Conservation (phyloP, 2,888 invertebrate species). For the Brenthis hecate region DNA sequence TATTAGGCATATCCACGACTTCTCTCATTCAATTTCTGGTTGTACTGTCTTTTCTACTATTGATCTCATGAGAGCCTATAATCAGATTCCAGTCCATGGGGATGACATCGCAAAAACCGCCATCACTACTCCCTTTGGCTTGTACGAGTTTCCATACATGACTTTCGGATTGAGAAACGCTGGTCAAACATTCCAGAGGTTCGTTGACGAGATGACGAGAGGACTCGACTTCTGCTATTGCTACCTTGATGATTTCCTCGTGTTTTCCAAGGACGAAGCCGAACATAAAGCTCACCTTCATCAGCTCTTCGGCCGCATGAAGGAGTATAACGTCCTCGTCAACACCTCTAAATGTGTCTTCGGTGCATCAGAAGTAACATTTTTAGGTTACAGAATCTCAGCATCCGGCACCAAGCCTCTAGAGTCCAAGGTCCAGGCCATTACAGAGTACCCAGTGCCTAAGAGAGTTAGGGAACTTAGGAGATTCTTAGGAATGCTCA, state of each 20-base stretch:
- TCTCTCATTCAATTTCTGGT: slow-evolving; percentile 34
- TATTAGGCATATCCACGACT: slow-evolving; percentile 39
- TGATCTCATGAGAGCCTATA: slow-evolving; percentile 37
- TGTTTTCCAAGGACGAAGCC: slow-evolving; percentile 40
- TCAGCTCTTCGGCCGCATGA: slow-evolving; percentile 38
- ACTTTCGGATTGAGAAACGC: slow-evolving; percentile 17
- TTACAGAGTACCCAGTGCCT: slow-evolving; percentile 40
- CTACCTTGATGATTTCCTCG: slow-evolving; percentile 55
- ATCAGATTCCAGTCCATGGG: slow-evolving; percentile 21
- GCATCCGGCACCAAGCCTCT: slow-evolving; percentile 48
- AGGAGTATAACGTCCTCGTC: slow-evolving; percentile 41
- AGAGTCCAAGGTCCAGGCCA: slow-evolving; percentile 47
- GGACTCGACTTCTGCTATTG: slow-evolving; percentile 42
- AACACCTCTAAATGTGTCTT: slow-evolving; percentile 45
- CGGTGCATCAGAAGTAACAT: slow-evolving; percentile 40
- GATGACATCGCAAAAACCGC: slow-evolving; percentile 41
- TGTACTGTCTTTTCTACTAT: slow-evolving; percentile 31
- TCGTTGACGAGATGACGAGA: slow-evolving; percentile 48
- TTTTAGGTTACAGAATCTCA: slow-evolving; percentile 42
- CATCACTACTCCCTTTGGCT: slow-evolving; percentile 33
- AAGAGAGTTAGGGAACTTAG: slow-evolving; percentile 40
- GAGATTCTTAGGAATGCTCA: slow-evolving; percentile 46
- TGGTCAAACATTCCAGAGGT: slow-evolving; percentile 17
- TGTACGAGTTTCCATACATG: slow-evolving; percentile 23
- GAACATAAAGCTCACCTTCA: slow-evolving; percentile 41